Base-by-base conservation (phyloP, 1,140 invertebrate genomes). In the Papilio aristodemus region DNA sequence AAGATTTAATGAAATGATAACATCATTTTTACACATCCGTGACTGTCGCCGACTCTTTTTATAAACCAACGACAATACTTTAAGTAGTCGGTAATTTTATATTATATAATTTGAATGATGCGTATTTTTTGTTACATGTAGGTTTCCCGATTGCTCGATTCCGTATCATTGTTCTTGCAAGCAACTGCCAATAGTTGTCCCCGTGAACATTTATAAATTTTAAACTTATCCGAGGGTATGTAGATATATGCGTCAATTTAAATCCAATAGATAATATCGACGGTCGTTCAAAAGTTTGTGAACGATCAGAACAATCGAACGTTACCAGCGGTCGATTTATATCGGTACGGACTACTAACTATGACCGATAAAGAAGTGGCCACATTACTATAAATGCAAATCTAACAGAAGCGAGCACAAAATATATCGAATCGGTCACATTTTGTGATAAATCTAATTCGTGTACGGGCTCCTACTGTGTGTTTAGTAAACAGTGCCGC, bases 401-500 rank as follows among this genome's bases (percentile, higher is more conserved):
- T 10, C 7, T 4, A 22, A 22, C 46, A 22, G 0, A 54, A 54
- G 11, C 4, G 14, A 10, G n/a, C 8, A 54, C 0, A 25, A 22
- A 54, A 54, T 11, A 19, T 11, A 4, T 22, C 22, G 19, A 32
- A 32, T 3, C 27, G 27, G 6, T 32, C 27, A 32, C 27, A 32
- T 6, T 32, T 32, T 10, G 19, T 19, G 22, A 54, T 19, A 3
- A 8, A 19, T 19, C n/a, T 8, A 17, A 43, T 54, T 54, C 19
- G 19, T 25, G 17, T 22, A 22, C 10, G 41, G 14, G 19, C 9
- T 10, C 19, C 10, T 10, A 10, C 19, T 54, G 46, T 54, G 3
- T 54, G 46, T 54, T 54, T 54, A 25, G 46, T 54, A 54, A 54
- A 54, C 19, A 54, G 22, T 54, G 46, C 11, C 46, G 10, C 9